Percentiles rank a stretch among this genome's conserved stretches.
Conservation (phyloP, 1,140 invertebrate genomes). For the Aethina tumida region DNA sequence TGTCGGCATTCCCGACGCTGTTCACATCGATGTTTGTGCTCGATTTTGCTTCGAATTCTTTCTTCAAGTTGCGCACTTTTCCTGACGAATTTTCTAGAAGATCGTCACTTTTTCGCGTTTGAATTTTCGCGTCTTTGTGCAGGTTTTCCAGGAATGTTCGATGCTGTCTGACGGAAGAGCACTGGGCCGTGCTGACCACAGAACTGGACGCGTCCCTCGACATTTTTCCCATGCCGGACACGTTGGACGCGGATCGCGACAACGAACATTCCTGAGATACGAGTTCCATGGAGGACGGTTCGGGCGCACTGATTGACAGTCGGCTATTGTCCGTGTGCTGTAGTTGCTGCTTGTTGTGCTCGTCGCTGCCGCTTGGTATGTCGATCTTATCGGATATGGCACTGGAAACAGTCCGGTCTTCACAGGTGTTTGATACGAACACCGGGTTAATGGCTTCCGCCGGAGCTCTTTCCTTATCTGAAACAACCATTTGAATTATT, state of each 20-base stretch:
- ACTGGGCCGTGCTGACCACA: constrained; percentile 42
- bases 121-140: constrained; percentile 17
- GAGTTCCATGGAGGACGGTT: constrained; percentile 41
- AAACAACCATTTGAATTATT: constrained; percentile 62
- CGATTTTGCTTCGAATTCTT: constrained; percentile 75
- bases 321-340: too few relatives aligned
- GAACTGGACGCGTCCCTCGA: constrained; percentile 39
- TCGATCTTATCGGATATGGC: constrained; percentile 32
- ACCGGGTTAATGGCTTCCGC: constrained; percentile 16
- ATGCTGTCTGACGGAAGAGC: constrained; percentile 48
- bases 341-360: too few relatives aligned
- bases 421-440: constrained; percentile 8
- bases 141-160: constrained; percentile 48
- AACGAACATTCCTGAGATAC: constrained; percentile 35
- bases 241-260: constrained; percentile 36
- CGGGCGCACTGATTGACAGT: constrained; percentile 52
- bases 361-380: constrained; percentile 18
- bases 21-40: constrained; percentile 36
- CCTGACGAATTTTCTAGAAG: constrained; percentile 39
- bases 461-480: too few relatives aligned
- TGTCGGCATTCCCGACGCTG: constrained; percentile 1
- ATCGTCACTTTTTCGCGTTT: constrained; percentile 19
- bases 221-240: constrained; percentile 35
- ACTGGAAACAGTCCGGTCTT: constrained; percentile 18
- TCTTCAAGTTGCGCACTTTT: constrained; percentile 71